Evolutionary conservation across 35 echinoderm and acorn worm genomes (phyloP), one percentile per base, ranked within the genome.

Genomic region (Lytechinus variegatus): DNA sequence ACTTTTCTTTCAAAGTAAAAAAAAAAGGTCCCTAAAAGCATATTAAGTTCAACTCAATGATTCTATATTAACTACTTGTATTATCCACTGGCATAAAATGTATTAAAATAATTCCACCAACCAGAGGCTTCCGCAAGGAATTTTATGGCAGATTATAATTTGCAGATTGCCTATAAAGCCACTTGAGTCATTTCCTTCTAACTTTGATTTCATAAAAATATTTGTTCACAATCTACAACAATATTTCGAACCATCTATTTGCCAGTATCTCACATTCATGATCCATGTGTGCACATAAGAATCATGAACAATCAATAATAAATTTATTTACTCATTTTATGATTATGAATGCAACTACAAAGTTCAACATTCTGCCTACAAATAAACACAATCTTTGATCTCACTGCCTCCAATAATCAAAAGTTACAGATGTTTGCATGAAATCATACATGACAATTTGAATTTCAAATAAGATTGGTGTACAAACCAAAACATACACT

Each of bases 301-400:
- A 8, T 56, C 55, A 56, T 56, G 55, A 9, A 56, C 55, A 56
- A 56, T 9, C 33, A 56, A 8, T 56, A 56, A 56, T 56, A 56
- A 56, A 56, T 56, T 0, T 56, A 4, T 9, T 56, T 8, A 56
- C 55, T 8, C 55, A 56, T 9, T 56, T 56, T 8, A 19, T 21
- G 3, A 7, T 19, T 0, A 8, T 79, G 66, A 79, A 79, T 79
- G 66, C 66, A 79, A 79, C 24, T 24, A n/a, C 4, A 79, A n/a
- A 79, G 66, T 24, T 79, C 21, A 79, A 7, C 3, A 16, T 79
- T 5, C 0, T 79, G 66, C 66, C 66, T 24, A 24, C 66, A 79
- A 24, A 79, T 79, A 79, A 79, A 79, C 66, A 72, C n/a, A n/a
- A 79, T 24, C 66, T 79, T 79, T 79, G 66, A 79, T 79, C 66